Conservation (phyloP, 2,113 vertebrate genomes). For the Eolophus roseicapilla region DNA sequence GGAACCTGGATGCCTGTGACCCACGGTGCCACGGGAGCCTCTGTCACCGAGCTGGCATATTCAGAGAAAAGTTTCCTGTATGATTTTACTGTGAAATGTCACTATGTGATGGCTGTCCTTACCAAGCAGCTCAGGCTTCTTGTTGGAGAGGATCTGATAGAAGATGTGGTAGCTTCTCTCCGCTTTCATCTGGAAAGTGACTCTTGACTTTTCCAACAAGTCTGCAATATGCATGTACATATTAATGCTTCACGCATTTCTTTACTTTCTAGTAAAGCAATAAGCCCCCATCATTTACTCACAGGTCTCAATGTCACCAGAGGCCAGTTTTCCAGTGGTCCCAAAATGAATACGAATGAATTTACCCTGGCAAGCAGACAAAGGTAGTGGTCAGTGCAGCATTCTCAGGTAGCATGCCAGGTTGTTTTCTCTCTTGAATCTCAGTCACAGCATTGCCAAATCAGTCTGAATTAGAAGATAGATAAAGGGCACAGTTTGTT, state of each 20-base stretch:
- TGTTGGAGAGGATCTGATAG: slow-evolving; percentile 91
- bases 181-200: slow-evolving; percentile 89
- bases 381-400: not conserved
- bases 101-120: slow-evolving; percentile 2
- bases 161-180: slow-evolving; percentile 95
- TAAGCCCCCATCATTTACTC: slow-evolving; percentile 10
- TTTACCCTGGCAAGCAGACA: slow-evolving; percentile 67
- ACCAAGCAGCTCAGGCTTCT: slow-evolving; percentile 89
- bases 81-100: not conserved
- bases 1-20: not conserved
- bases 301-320: slow-evolving; percentile 81
- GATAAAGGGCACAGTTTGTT: not conserved
- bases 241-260: not conserved
- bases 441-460: not conserved
- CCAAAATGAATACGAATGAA: slow-evolving; percentile 81
- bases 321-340: slow-evolving; percentile 76
- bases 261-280: not conserved
- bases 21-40: not conserved
- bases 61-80: not conserved
- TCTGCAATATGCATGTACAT: slow-evolving; percentile 59
- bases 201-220: slow-evolving; percentile 90
- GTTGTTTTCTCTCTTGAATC: not conserved
- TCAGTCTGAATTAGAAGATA: not conserved
- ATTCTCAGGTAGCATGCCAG: not conserved
- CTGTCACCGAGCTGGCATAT: not conserved